These are phyloP conservation scores for Corythoichthys haematopterus DNA, from an alignment of 2,113 vertebrate genomes.

Conservation along the genomic window DNA sequence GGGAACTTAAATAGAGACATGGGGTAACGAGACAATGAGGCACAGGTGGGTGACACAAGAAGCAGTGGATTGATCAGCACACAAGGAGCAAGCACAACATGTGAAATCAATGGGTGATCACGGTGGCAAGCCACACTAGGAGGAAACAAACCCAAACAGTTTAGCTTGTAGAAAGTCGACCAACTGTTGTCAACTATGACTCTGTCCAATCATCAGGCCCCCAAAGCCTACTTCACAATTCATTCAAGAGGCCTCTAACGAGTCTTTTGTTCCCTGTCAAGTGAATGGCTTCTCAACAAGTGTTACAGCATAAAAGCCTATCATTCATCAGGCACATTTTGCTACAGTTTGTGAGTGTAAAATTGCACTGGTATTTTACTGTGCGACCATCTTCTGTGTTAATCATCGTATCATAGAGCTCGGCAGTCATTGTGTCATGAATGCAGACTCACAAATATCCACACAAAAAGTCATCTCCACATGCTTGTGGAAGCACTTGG, in stretches of 20 bases:
- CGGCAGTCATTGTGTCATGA: conserved; percentile 7
- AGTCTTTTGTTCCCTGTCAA: not conserved
- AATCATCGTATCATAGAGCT: conserved; percentile 45
- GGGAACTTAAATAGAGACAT: too few species aligned
- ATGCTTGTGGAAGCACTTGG: conserved; percentile 58
- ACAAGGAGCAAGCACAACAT: too few species aligned
- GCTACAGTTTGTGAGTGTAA: conserved; percentile 39
- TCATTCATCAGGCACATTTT: not conserved
- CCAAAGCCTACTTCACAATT: not conserved
- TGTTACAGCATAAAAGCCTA: not conserved
- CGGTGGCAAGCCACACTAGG: too few species aligned
- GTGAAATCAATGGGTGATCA: too few species aligned
- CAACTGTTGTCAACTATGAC: not conserved
- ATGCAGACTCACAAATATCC: conserved; percentile 20
- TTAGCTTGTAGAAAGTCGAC: not conserved
- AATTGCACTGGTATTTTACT: conserved; percentile 49
- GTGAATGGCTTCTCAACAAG: not conserved
- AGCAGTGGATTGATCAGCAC: too few species aligned
- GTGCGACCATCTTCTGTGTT: conserved; percentile 30
- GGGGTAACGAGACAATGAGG: too few species aligned
- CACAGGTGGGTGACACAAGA: too few species aligned
- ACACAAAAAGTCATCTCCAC: conserved; percentile 52
- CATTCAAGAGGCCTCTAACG: not conserved
- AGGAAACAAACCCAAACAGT: too few species aligned
- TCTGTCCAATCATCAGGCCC: not conserved